Evolutionary conservation across 2,113 vertebrate species (phyloP), one percentile per base, ranked within the genome.

Genomic region (Indicator maculatus): DNA sequence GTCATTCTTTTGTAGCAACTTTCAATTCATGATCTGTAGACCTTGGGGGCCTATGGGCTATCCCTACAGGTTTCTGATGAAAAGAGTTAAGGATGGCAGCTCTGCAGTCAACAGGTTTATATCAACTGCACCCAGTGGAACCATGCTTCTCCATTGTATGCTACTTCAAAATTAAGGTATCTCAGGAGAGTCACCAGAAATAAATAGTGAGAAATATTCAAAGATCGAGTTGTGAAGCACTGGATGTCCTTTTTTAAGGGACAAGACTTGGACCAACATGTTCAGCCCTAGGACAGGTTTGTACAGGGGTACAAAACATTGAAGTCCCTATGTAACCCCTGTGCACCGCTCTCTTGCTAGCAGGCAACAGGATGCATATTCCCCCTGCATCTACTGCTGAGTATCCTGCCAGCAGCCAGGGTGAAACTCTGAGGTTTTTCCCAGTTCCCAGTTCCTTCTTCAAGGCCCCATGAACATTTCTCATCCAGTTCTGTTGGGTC

Each of bases 351-450:
- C 4, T 3, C 4, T 39, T 33, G 45, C 24, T 74, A 7, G 6
- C 30, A 59, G 30, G 71, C 64, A 50, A 56, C 0, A 1, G 4
- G 36, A 2, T 16, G 18, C 3, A 1, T 1, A 17, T 4, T 31
- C 7, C 15, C 6, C 6, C 20, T 11, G 10, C 0, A 1, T 0
- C 0, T 12, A 20, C 28, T 11, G 21, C 18, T 0, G 0, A 39
- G 6, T 47, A 2, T 31, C 17, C 41, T 50, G 33, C 27, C 50
- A 90, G 44, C 21, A 59, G 14, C 12, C 60, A 41, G 41, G 5
- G 12, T 11, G 14, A 11, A 55, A 36, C 28, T 12, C 1, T 0
- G 11, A 14, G 8, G 1, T 0, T 44, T 38, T 47, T 1, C 0
- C 0, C 1, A 3, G 8, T 24, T 24, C 13, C 26, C 1, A 4